These are phyloP conservation scores for Enteromius trimaculatus DNA, from an alignment of 2,797 vertebrate genomes.

Conservation along the genomic window DNA sequence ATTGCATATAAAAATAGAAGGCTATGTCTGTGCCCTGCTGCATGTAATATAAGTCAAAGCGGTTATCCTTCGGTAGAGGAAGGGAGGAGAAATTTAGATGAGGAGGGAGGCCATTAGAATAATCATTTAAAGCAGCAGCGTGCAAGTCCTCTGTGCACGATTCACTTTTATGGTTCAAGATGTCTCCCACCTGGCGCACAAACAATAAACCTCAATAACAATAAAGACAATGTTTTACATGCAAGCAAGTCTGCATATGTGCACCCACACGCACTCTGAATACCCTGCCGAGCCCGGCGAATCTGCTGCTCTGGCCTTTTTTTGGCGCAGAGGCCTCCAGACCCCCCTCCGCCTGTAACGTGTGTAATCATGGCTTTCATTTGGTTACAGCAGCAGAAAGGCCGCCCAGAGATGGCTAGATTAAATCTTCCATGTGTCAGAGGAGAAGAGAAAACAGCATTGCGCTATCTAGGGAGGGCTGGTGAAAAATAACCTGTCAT, in stretches of 20 bases:
- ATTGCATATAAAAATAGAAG: slow-evolving; percentile 28
- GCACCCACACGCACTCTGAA: slow-evolving; percentile 47
- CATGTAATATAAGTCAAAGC: slow-evolving; percentile 20
- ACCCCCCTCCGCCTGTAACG: slow-evolving; percentile 55
- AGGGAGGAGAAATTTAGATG: slow-evolving; percentile 43
- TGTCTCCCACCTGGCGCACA: slow-evolving; percentile 60
- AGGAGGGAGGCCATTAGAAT: slow-evolving; percentile 57
- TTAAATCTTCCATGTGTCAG: slow-evolving; percentile 78
- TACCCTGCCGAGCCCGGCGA: slow-evolving; percentile 51
- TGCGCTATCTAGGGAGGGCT: slow-evolving; percentile 74
- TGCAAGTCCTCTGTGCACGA: slow-evolving; percentile 60
- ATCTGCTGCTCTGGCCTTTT: slow-evolving; percentile 57
- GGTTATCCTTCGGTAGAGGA: not conserved
- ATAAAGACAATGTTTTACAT: slow-evolving; percentile 62
- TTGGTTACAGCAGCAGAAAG: slow-evolving; percentile 77
- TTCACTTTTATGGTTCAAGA: slow-evolving; percentile 69
- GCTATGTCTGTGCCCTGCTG: slow-evolving; percentile 7
- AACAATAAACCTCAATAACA: slow-evolving; percentile 68
- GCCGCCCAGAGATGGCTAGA: slow-evolving; percentile 76
- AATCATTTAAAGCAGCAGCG: slow-evolving; percentile 64
- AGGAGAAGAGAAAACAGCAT: slow-evolving; percentile 78
- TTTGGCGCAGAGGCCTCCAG: slow-evolving; percentile 15
- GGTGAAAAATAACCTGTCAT: slow-evolving; percentile 87
- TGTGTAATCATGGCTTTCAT: slow-evolving; percentile 80
- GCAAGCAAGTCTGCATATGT: slow-evolving; percentile 26